A percentile compares a stretch with the other conserved stretches of the same genome.
These are phyloP conservation scores for Linyphia triangularis DNA, from an alignment of 2,888 invertebrate genomes.

Conservation along the genomic window DNA sequence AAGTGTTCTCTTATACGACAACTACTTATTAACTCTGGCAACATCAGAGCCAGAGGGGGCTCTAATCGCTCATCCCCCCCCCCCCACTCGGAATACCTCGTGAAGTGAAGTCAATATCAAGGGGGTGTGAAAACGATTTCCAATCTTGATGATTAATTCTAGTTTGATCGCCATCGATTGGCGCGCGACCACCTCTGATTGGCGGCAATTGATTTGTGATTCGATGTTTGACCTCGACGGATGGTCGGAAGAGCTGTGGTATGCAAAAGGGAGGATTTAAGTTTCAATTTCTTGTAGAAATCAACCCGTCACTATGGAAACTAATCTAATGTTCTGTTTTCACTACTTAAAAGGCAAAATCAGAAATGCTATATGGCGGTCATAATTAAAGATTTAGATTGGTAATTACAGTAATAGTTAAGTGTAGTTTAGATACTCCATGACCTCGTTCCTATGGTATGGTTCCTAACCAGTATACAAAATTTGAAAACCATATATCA, in stretches of 20 bases:
- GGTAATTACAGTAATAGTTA: no score
- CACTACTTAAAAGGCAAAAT: no score
- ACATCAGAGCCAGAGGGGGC: not conserved
- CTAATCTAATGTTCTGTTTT: no score
- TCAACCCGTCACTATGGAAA: no score
- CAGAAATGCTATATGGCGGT: no score
- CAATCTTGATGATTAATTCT: constrained; percentile 48
- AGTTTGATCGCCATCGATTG: constrained; percentile 30
- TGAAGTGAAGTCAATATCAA: constrained; percentile 8
- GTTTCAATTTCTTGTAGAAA: no score
- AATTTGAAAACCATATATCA: no score
- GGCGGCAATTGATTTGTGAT: not conserved
- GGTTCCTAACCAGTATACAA: no score
- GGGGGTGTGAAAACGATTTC: constrained; percentile 45
- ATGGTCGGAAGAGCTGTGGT: not conserved
- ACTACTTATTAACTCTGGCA: constrained; percentile 37
- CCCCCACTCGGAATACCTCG: constrained; percentile 1
- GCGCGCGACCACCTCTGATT: not conserved
- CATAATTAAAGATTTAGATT: no score
- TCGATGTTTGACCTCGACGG: not conserved
- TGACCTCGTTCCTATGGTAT: no score
- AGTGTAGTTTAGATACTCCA: no score
- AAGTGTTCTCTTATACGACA: constrained; percentile 11
- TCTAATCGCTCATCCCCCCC: not conserved
- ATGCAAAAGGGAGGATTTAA: not conserved